Conservation (phyloP, 2,113 vertebrate genomes). For the Brevimyrus niger region DNA sequence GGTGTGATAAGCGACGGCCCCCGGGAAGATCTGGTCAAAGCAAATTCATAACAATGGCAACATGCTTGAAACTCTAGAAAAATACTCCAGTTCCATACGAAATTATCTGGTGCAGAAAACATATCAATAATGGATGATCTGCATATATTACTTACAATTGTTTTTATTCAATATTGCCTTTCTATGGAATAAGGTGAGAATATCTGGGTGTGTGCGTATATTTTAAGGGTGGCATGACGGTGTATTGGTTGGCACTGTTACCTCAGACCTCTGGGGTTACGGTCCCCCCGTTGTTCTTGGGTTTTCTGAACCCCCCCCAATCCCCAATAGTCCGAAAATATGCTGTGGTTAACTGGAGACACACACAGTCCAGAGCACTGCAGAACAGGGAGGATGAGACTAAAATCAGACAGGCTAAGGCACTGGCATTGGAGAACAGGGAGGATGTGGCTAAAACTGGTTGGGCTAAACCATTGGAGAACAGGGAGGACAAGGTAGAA, state of each 20-base stretch:
- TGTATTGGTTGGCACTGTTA: neutral
- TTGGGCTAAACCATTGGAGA: neutral
- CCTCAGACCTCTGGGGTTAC: neutral
- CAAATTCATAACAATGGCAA: slow-evolving; percentile 49
- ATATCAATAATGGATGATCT: slow-evolving; percentile 9
- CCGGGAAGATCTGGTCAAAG: slow-evolving; percentile 53
- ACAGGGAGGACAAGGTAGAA: no score
- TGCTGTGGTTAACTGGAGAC: neutral
- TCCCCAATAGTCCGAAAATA: neutral
- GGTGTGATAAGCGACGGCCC: slow-evolving; percentile 62
- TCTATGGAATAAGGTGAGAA: neutral
- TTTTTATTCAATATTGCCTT: neutral
- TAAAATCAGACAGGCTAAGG: no score
- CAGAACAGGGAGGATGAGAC: no score
- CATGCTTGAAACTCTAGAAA: slow-evolving; percentile 26
- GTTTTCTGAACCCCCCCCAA: no score
- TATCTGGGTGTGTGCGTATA: neutral
- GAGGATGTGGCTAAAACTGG: neutral
- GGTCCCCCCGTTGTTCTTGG: no score
- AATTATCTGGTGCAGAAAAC: neutral
- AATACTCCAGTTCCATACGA: slow-evolving; percentile 10
- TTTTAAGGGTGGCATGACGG: neutral
- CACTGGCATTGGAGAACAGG: no score
- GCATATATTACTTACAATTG: neutral
- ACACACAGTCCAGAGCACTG: neutral